These are phyloP conservation scores for Galemys pyrenaicus DNA, from an alignment of 2,113 vertebrate species.

Conservation along the genomic window DNA sequence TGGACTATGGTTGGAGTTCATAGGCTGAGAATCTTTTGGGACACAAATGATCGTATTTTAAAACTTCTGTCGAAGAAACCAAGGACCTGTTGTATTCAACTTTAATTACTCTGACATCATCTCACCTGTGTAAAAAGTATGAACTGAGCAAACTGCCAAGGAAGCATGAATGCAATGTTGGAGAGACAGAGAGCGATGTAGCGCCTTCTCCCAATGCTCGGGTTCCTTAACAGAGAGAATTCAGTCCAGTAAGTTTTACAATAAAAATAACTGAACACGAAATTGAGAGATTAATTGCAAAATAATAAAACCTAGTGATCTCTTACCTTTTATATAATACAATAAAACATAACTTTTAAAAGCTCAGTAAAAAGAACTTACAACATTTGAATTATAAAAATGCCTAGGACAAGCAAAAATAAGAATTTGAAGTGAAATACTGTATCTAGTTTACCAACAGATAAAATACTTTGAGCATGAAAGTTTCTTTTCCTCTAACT, in stretches of 20 bases:
- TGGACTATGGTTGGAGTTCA: neutral
- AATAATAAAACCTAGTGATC: neutral
- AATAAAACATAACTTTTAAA: slow-evolving; percentile 25
- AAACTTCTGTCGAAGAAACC: neutral
- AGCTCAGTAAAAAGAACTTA: neutral
- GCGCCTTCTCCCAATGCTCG: slow-evolving; percentile 83
- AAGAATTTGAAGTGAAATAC: neutral
- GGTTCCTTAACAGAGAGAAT: slow-evolving; percentile 86
- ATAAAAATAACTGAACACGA: neutral
- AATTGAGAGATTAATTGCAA: neutral
- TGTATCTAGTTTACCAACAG: neutral
- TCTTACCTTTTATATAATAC: neutral
- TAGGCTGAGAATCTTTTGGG: slow-evolving; percentile 26
- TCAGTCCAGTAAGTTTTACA: slow-evolving; percentile 70
- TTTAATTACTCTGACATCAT: neutral
- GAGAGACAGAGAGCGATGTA: slow-evolving; percentile 91
- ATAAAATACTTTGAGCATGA: slow-evolving; percentile 8
- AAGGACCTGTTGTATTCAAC: neutral
- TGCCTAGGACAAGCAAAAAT: neutral
- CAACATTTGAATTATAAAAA: neutral
- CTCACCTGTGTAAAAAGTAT: slow-evolving; percentile 97
- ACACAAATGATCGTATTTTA: neutral
- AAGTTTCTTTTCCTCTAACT: neutral
- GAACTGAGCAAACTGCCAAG: slow-evolving; percentile 99
- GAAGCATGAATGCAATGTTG: slow-evolving; percentile 96